phyloP scores from a whole-genome alignment of 2,797 vertebrate genomes.

The Setipinna tenuifilis region DNA sequence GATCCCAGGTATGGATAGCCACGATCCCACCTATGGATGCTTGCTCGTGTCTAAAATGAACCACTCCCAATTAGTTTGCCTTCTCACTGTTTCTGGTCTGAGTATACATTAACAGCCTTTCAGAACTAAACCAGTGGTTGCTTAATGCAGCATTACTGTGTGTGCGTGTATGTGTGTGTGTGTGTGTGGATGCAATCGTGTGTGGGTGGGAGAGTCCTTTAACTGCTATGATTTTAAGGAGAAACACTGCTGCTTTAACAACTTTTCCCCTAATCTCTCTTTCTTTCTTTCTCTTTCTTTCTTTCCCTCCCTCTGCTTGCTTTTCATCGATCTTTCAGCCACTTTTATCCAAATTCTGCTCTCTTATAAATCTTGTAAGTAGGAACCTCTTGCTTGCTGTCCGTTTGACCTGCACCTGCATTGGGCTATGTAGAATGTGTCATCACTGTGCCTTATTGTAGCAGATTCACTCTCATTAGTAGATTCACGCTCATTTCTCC shows the following conservation, averaged over 20 bases:
- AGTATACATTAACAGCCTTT: too few species aligned
- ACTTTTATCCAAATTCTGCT: conserved; percentile 99
- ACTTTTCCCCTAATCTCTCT: neutral
- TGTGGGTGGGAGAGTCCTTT: neutral
- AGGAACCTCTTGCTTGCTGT: conserved; percentile 96
- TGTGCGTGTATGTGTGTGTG: too few species aligned
- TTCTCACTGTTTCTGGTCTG: too few species aligned
- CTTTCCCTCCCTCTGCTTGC: conserved; percentile 58
- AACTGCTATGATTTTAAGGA: neutral
- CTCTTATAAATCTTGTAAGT: conserved; percentile 99
- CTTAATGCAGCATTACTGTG: too few species aligned
- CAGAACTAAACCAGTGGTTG: too few species aligned
- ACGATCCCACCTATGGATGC: too few species aligned
- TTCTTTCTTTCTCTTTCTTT: conserved; percentile 38
- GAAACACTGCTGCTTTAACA: neutral
- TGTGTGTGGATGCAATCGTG: neutral
- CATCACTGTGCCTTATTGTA: conserved; percentile 79
- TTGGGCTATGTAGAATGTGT: conserved; percentile 83
- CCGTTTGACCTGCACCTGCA: conserved; percentile 86
- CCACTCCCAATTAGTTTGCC: too few species aligned
- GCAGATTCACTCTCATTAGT: conserved; percentile 72
- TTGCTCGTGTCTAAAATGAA: too few species aligned
- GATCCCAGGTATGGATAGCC: too few species aligned
- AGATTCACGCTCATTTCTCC: conserved; percentile 72
- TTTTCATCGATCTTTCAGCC: conserved; percentile 99